Conservation (phyloP, 2,888 invertebrate genomes). For the Buathra laborator region DNA sequence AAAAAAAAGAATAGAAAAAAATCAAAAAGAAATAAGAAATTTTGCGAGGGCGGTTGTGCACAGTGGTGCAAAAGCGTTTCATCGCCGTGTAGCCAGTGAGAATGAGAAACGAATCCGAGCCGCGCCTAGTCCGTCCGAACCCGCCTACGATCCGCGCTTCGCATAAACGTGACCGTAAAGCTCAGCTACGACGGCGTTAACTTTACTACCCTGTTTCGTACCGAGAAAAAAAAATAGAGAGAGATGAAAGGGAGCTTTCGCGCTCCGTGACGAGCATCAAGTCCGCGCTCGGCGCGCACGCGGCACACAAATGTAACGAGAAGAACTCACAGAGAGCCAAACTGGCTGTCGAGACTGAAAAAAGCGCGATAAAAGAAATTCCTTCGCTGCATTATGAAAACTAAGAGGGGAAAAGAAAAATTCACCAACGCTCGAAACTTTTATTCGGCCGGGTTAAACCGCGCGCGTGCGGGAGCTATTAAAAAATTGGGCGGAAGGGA, state of each 20-base stretch:
- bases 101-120: slow-evolving; percentile 52
- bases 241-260: slow-evolving; percentile 35
- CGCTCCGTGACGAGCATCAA: slow-evolving; percentile 32
- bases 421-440: neutral
- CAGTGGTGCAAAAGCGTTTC: slow-evolving; percentile 22
- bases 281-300: neutral
- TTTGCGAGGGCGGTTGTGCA: neutral
- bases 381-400: slow-evolving; percentile 61
- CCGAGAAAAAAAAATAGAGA: slow-evolving; percentile 28
- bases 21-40: neutral
- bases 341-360: slow-evolving; percentile 34
- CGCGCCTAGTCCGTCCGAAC: slow-evolving; percentile 50
- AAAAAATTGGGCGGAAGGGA: slow-evolving; percentile 43
- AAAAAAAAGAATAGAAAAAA: slow-evolving; percentile 4
- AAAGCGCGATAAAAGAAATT: slow-evolving; percentile 31
- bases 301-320: slow-evolving; percentile 28
- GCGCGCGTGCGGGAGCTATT: slow-evolving; percentile 9
- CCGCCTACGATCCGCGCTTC: slow-evolving; percentile 56
- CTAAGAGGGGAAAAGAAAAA: slow-evolving; percentile 3
- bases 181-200: slow-evolving; percentile 69
- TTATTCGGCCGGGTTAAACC: slow-evolving; percentile 9
- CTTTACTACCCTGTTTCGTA: slow-evolving; percentile 66
- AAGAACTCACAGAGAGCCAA: neutral
- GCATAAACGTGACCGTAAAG: slow-evolving; percentile 70
- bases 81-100: slow-evolving; percentile 12